A percentile compares a stretch with the other conserved stretches of the same genome.
Conservation (phyloP, 1,140 invertebrate genomes). For the Tetramorium alpestre region DNA sequence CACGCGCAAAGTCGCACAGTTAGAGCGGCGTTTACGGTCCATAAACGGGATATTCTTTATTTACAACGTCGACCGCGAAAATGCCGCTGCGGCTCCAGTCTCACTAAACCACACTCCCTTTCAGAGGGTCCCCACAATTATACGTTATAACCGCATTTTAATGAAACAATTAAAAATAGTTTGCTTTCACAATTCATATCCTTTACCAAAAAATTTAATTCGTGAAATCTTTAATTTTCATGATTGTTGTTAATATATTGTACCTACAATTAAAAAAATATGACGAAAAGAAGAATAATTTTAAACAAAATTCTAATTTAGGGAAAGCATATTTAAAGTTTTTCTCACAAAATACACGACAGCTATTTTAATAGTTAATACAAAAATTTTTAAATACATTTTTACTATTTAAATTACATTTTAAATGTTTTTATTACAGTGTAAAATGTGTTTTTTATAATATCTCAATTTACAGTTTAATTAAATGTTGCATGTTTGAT, state of each 20-base stretch:
- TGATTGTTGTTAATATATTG: not conserved
- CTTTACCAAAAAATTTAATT: not conserved
- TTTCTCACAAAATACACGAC: not conserved
- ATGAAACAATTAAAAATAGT: conserved; percentile 64
- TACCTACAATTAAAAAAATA: not conserved
- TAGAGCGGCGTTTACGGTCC: conserved; percentile 81
- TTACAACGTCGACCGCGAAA: conserved; percentile 75
- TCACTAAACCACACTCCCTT: not conserved
- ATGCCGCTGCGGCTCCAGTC: conserved; percentile 39
- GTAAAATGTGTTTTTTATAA: not conserved
- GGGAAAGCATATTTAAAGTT: not conserved
- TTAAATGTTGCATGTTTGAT: not conserved
- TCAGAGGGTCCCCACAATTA: conserved; percentile 75
- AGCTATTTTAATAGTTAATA: not conserved
- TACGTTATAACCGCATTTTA: conserved; percentile 78
- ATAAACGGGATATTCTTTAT: conserved; percentile 81
- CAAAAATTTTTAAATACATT: not conserved
- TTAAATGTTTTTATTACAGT: not conserved
- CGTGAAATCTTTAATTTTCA: not conserved
- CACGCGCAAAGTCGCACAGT: conserved; percentile 66
- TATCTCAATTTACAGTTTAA: not conserved
- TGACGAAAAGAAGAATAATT: not conserved
- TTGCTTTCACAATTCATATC: not conserved
- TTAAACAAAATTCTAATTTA: not conserved
- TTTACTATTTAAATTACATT: not conserved